Conservation (phyloP, 2,888 invertebrate genomes). For the Drosophila anomelani region DNA sequence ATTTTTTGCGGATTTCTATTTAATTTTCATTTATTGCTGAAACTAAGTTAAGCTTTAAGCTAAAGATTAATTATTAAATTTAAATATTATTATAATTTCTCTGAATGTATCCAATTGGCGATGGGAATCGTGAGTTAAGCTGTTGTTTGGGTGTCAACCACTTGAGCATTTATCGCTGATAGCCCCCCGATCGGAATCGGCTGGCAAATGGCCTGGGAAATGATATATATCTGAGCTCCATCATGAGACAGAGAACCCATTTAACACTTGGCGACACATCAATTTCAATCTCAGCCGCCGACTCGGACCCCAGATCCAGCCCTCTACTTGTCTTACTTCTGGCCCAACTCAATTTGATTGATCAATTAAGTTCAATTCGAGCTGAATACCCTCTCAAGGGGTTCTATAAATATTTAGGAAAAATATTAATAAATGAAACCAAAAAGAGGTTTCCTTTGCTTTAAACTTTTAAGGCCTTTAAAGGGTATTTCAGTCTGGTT, state of each 20-base stretch:
- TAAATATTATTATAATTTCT: not conserved
- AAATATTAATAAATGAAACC: not conserved
- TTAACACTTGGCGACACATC: slow-evolving; percentile 60
- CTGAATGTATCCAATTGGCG: slow-evolving; percentile 4
- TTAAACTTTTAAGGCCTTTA: not conserved
- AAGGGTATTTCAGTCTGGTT: slow-evolving; percentile 18
- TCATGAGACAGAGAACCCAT: slow-evolving; percentile 65
- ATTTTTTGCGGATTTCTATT: not conserved
- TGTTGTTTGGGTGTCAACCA: slow-evolving; percentile 64
- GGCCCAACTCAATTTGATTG: slow-evolving; percentile 66
- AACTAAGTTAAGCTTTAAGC: not conserved
- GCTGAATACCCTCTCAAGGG: slow-evolving; percentile 12
- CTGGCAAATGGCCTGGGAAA: slow-evolving; percentile 41
- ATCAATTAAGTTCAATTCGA: slow-evolving; percentile 81
- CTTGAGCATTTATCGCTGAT: slow-evolving; percentile 51
- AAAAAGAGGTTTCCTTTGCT: not conserved
- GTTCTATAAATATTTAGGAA: not conserved
- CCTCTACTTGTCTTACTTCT: not conserved
- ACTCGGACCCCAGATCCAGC: slow-evolving; percentile 2
- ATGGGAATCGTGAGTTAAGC: slow-evolving; percentile 55
- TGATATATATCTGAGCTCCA: slow-evolving; percentile 17
- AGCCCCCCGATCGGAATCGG: slow-evolving; percentile 23
- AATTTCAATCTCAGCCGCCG: slow-evolving; percentile 39
- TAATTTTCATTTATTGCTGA: not conserved
- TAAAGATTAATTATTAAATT: not conserved